Conservation (phyloP, 2,113 vertebrate species). For the Platysternon megacephalum region DNA sequence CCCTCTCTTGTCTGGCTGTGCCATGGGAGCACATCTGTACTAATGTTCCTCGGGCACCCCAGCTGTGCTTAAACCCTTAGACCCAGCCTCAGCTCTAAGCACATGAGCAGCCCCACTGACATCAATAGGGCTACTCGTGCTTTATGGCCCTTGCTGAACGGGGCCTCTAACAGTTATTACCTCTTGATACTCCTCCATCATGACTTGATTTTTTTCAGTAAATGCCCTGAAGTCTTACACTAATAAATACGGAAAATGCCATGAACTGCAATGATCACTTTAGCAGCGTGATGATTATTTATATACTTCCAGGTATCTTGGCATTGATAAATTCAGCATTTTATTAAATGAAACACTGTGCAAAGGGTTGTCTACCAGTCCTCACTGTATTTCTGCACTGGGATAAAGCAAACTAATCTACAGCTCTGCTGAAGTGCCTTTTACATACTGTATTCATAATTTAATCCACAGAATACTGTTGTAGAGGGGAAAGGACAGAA, state of each 20-base stretch:
- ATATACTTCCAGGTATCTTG: background rate
- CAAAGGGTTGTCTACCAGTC: background rate
- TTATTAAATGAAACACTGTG: background rate
- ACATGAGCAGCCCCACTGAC: constrained; percentile 5
- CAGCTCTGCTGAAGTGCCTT: constrained; percentile 60
- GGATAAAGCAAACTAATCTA: constrained; percentile 39
- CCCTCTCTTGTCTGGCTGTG: background rate
- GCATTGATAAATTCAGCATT: constrained; percentile 30
- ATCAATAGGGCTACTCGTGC: background rate
- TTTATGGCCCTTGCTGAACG: background rate
- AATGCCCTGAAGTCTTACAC: background rate
- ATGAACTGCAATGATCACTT: background rate
- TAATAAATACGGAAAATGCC: background rate
- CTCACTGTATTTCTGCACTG: constrained; percentile 15
- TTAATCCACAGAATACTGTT: constrained; percentile 34
- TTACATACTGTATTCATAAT: constrained; percentile 23
- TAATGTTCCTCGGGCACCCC: background rate
- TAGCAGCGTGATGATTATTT: background rate
- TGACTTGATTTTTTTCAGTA: constrained; percentile 4
- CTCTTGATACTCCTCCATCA: background rate
- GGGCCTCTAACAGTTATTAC: constrained; percentile 7
- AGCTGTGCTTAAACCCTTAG: constrained; percentile 6
- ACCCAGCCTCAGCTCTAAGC: background rate
- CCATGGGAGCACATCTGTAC: background rate
- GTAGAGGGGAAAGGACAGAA: constrained; percentile 64